A percentile compares a stretch with the other conserved stretches of the same genome.
Conservation (phyloP, 1,140 invertebrate species). For the silkworm (Bombyx mori) region ASM3026992v2 NC_085115.1:1692501-1693000, state of each 20-base stretch:
- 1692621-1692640: conserved; percentile 5
- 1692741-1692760: conserved; percentile 10
- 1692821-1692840: conserved; percentile 20
- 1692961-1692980: too few species aligned
- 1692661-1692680: conserved; percentile 14
- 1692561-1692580: too few species aligned
- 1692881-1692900: too few species aligned
- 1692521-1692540: too few species aligned
- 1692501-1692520: too few species aligned
- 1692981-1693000: too few species aligned
- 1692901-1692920: too few species aligned
- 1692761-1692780: not conserved
- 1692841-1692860: conserved; percentile 26
- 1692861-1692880: not conserved
- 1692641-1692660: conserved; percentile 12
- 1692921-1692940: too few species aligned
- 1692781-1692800: conserved; percentile 10
- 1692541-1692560: too few species aligned
- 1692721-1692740: conserved; percentile 40
- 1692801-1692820: not conserved
- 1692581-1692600: too few species aligned
- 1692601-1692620: too few species aligned
- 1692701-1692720: conserved; percentile 36
- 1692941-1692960: too few species aligned
- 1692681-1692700: conserved; percentile 18